phyloP scores from a whole-genome alignment of 2,113 vertebrate genomes.

The Nesogale talazaci region DNA sequence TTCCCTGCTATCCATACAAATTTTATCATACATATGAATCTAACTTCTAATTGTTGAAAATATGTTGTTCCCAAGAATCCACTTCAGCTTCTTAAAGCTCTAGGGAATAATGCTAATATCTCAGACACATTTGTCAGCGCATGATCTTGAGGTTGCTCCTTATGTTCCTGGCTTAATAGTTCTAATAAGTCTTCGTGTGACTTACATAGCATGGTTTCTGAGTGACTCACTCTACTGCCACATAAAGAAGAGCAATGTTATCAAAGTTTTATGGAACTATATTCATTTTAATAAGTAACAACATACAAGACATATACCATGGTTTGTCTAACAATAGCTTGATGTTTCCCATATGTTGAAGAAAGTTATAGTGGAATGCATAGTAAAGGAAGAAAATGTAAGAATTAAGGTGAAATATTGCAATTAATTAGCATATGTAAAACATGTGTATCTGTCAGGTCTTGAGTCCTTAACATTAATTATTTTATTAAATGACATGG shows the following conservation, averaged over 20 bases:
- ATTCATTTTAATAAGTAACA: not conserved
- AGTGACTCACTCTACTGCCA: not conserved
- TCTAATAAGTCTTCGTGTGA: not conserved
- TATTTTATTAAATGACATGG: too few species aligned
- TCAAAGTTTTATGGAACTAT: not conserved
- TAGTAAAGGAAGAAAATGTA: not conserved
- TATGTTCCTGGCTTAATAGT: not conserved
- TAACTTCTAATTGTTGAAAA: not conserved
- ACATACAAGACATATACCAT: not conserved
- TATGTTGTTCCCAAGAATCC: not conserved
- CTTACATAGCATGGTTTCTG: not conserved
- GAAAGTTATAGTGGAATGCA: not conserved
- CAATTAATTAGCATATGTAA: not conserved
- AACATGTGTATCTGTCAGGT: not conserved
- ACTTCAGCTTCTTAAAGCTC: not conserved
- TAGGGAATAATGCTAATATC: not conserved
- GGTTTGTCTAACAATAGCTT: not conserved
- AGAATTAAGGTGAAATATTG: not conserved
- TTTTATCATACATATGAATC: slow-evolving; percentile 25
- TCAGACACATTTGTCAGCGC: not conserved
- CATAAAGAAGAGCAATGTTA: not conserved
- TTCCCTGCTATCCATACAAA: too few species aligned
- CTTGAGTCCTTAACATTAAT: not conserved
- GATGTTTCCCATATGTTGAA: not conserved
- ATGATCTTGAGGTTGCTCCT: not conserved